Conservation (phyloP, 2,888 invertebrate genomes). For the Diplazon laetatorius region DNA sequence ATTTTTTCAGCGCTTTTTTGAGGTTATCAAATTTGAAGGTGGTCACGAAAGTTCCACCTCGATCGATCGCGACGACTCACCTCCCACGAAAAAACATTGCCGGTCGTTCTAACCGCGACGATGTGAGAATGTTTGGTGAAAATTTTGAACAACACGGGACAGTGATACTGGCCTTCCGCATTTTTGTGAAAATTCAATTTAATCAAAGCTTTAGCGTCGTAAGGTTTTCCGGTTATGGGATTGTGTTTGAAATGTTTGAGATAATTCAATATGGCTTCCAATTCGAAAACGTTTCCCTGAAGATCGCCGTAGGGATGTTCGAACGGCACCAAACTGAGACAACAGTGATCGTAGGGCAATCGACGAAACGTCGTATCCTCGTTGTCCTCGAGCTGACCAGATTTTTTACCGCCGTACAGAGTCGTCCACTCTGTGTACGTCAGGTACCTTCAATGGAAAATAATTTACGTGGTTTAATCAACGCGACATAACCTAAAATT, state of each 20-base stretch:
- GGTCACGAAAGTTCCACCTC: too few relatives aligned
- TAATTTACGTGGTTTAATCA: slow-evolving; percentile 24
- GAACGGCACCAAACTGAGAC: slow-evolving; percentile 95
- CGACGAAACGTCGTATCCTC: slow-evolving; percentile 93
- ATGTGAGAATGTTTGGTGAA: slow-evolving; percentile 98
- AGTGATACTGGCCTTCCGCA: slow-evolving; percentile 92
- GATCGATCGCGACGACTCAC: too few relatives aligned
- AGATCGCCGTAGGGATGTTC: slow-evolving; percentile 95
- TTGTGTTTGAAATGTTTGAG: slow-evolving; percentile 95
- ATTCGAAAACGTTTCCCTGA: slow-evolving; percentile 96
- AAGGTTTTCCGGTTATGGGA: slow-evolving; percentile 95
- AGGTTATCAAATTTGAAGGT: too few relatives aligned
- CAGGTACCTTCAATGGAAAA: slow-evolving; percentile 86
- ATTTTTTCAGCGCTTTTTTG: too few relatives aligned
- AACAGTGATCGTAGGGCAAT: slow-evolving; percentile 96
- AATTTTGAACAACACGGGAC: slow-evolving; percentile 95
- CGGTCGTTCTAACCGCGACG: slow-evolving; percentile 93
- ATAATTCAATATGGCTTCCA: slow-evolving; percentile 93
- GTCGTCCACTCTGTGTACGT: slow-evolving; percentile 96
- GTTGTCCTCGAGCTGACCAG: slow-evolving; percentile 86
- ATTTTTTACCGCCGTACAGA: slow-evolving; percentile 93
- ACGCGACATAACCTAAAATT: slow-evolving; percentile 33
- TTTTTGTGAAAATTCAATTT: slow-evolving; percentile 96
- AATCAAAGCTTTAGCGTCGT: slow-evolving; percentile 91
- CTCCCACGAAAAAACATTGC: slow-evolving; percentile 97